These are phyloP conservation scores for Papilio polytes DNA, from an alignment of 1,140 invertebrate genomes.

Conservation along the genomic window DNA sequence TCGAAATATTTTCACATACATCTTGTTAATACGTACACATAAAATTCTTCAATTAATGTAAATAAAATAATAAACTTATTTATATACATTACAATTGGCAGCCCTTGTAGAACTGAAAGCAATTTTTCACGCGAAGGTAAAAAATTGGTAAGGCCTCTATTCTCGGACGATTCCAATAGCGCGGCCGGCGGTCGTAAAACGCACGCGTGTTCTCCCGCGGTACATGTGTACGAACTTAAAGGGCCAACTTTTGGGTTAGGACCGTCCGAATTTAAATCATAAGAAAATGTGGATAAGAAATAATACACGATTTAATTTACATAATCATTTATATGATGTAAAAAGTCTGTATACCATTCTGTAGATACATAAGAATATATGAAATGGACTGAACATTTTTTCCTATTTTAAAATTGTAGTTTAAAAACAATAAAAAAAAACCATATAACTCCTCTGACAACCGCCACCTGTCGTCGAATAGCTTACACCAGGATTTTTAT, in stretches of 20 bases:
- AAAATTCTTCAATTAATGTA: too few relatives aligned
- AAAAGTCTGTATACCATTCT: background rate
- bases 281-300: constrained; percentile 53
- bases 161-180: constrained; percentile 75
- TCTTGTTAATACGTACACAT: too few relatives aligned
- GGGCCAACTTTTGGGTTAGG: constrained; percentile 75
- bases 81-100: constrained; percentile 46
- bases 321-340: too few relatives aligned
- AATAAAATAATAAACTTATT: too few relatives aligned
- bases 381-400: too few relatives aligned
- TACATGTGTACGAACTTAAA: constrained; percentile 75
- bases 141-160: constrained; percentile 69
- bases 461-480: constrained; percentile 52
- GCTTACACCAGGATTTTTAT: constrained; percentile 29
- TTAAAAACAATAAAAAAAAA: too few relatives aligned
- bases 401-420: too few relatives aligned
- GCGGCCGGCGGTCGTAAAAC: constrained; percentile 70
- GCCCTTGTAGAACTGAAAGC: constrained; percentile 31
- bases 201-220: constrained; percentile 71
- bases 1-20: too few relatives aligned
- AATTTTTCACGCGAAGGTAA: constrained; percentile 57
- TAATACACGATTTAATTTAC: background rate
- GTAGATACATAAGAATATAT: background rate
- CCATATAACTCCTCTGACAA: background rate
- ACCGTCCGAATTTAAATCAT: constrained; percentile 64